These are phyloP conservation scores for Kuschelorhynchus macadamiae DNA, from an alignment of 2,888 invertebrate species.

Conservation along the genomic window DNA sequence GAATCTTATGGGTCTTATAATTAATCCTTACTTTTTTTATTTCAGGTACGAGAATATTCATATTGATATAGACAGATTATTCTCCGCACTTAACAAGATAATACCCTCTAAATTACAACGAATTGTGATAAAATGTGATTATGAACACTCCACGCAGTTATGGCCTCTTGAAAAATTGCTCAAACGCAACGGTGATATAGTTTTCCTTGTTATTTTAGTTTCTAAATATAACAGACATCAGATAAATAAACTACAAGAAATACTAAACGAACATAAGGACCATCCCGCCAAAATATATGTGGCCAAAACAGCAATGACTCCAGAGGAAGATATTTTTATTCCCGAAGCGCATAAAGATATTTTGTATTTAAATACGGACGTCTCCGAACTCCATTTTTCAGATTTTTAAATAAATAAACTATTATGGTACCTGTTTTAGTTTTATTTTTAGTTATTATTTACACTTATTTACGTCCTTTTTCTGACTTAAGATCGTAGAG, in stretches of 20 bases:
- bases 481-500: too few relatives aligned
- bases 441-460: too few relatives aligned
- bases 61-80: slow-evolving; percentile 46
- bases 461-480: too few relatives aligned
- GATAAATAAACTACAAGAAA: slow-evolving; percentile 37
- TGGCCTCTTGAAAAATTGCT: slow-evolving; percentile 45
- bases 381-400: slow-evolving; percentile 47
- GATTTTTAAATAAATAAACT: slow-evolving; percentile 37
- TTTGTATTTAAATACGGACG: slow-evolving; percentile 42
- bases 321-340: slow-evolving; percentile 46
- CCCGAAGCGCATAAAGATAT: slow-evolving; percentile 53
- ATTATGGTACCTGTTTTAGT: too few relatives aligned
- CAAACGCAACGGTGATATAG: slow-evolving; percentile 30
- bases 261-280: slow-evolving; percentile 38
- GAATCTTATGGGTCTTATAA: too few relatives aligned
- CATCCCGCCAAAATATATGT: slow-evolving; percentile 46
- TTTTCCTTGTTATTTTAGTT: slow-evolving; percentile 39
- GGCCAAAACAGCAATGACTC: slow-evolving; percentile 39
- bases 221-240: slow-evolving; percentile 42
- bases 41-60: slow-evolving; percentile 48
- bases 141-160: slow-evolving; percentile 36
- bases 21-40: neutral
- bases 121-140: slow-evolving; percentile 48
- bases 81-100: slow-evolving; percentile 43
- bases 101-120: slow-evolving; percentile 31